Evolutionary conservation across 2,888 invertebrate genomes (phyloP), one percentile per base, ranked within the genome.

Genomic region (Dicyrtoma fusca): DNA sequence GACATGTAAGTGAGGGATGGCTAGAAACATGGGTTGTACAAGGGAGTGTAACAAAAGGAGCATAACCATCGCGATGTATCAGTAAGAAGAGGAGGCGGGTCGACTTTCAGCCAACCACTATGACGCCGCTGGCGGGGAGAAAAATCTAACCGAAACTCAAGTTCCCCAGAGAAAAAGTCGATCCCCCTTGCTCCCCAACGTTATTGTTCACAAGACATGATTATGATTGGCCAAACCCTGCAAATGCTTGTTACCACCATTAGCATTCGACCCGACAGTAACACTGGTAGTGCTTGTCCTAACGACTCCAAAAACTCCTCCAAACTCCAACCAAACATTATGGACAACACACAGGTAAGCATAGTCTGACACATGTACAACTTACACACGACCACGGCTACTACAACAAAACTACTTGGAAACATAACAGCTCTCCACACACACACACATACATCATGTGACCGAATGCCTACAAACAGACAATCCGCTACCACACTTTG

Each of bases 141-240:
- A 71, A 74, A 74, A 71, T 74, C 65, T 75, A 75, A 75, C 71
- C 68, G 71, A 73, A 71, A 70, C 70, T 69, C 70, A 71, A 73
- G 74, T 75, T 70, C 73, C 75, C 76, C 72, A 75, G 74, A 77
- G 75, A 73, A 74, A 75, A 75, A 75, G 72, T 72, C 63, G 64
- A 59, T 66, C 73, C 69, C 73, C 51, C 44, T 45, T 71, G 70
- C 63, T 77, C 74, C 75, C 76, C 74, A 70, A 74, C 75, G 76
- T 79, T 78, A 75, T 78, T 77, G 76, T 77, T 78, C 76, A 75
- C 76, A 77, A 77, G 79, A 79, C 78, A 80, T 78, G 79, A 79
- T 79, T 79, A 79, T 79, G 79, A 79, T 80, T 80, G 80, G 80
- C 80, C 79, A 78, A 78, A 77, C 76, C 73, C 76, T 69, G 76